These are phyloP conservation scores for Heloderma charlesbogerti DNA, from an alignment of 2,113 vertebrate species.

Conservation along the genomic window DNA sequence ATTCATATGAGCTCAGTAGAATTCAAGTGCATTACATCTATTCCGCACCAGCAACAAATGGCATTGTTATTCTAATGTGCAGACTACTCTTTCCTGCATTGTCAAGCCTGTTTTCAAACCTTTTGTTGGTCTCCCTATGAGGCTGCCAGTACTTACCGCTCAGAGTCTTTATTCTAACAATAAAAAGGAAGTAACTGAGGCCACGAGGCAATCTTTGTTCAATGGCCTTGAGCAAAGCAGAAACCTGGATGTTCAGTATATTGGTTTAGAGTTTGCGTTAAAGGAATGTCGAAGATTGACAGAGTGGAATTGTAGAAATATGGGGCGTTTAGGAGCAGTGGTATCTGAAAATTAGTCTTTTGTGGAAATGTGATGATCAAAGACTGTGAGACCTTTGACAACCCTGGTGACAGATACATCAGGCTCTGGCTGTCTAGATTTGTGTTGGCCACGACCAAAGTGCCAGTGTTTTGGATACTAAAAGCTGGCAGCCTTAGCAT, in stretches of 20 bases:
- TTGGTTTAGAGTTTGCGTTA: background rate
- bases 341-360: background rate
- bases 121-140: rapidly evolving
- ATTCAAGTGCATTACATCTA: constrained; percentile 40
- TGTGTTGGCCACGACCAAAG: background rate
- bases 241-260: background rate
- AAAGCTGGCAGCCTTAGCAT: too few species aligned
- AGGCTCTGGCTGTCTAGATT: background rate
- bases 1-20: constrained; percentile 51
- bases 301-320: background rate
- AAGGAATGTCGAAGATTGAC: background rate
- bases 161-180: background rate
- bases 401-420: background rate
- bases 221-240: background rate
- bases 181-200: background rate
- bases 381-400: background rate
- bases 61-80: background rate
- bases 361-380: background rate
- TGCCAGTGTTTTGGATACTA: too few species aligned
- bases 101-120: background rate
- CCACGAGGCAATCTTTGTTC: background rate
- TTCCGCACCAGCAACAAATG: constrained; percentile 38
- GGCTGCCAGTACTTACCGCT: constrained; percentile 4
- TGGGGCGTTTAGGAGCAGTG: background rate
- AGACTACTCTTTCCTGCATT: constrained; percentile 1